Conservation (phyloP, 2,888 invertebrate genomes). For the Zaprionus lineosus region DNA sequence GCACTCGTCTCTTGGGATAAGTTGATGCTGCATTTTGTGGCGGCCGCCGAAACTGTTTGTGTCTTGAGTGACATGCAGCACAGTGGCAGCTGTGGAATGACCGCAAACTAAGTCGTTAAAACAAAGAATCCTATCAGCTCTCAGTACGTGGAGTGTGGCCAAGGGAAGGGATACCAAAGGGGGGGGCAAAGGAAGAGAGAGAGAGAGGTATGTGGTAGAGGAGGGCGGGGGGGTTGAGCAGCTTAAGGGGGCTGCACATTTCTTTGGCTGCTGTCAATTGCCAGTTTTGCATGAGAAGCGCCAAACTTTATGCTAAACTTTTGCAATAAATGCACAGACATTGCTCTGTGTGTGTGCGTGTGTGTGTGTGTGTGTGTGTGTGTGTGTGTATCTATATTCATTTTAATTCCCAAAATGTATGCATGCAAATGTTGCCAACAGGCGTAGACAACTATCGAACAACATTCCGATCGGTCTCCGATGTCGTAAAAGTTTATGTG, state of each 20-base stretch:
- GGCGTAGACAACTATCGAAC: slow-evolving; percentile 53
- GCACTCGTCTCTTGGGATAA: too few relatives aligned
- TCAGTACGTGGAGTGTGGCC: slow-evolving; percentile 45
- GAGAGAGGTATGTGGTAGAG: too few relatives aligned
- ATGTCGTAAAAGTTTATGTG: slow-evolving; percentile 69
- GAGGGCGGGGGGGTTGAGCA: too few relatives aligned
- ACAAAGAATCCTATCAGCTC: slow-evolving; percentile 65
- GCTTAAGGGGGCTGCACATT: slow-evolving; percentile 35
- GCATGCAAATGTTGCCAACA: slow-evolving; percentile 66
- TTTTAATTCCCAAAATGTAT: slow-evolving; percentile 63
- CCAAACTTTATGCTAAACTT: slow-evolving; percentile 74
- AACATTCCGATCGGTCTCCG: slow-evolving; percentile 41
- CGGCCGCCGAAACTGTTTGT: slow-evolving; percentile 6
- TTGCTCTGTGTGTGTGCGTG: neutral
- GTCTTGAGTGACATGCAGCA: neutral
- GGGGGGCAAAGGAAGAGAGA: too few relatives aligned
- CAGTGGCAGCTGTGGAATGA: slow-evolving; percentile 18
- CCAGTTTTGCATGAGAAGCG: slow-evolving; percentile 72
- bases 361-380: neutral
- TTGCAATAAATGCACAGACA: slow-evolving; percentile 40
- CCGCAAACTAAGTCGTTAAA: slow-evolving; percentile 72
- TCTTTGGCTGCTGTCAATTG: slow-evolving; percentile 56
- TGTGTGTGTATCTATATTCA: slow-evolving; percentile 16
- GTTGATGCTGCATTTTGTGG: slow-evolving; percentile 2
- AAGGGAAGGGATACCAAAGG: too few relatives aligned